Base-by-base conservation (phyloP, 1,140 invertebrate species). In the Heliconius hermathena region DNA sequence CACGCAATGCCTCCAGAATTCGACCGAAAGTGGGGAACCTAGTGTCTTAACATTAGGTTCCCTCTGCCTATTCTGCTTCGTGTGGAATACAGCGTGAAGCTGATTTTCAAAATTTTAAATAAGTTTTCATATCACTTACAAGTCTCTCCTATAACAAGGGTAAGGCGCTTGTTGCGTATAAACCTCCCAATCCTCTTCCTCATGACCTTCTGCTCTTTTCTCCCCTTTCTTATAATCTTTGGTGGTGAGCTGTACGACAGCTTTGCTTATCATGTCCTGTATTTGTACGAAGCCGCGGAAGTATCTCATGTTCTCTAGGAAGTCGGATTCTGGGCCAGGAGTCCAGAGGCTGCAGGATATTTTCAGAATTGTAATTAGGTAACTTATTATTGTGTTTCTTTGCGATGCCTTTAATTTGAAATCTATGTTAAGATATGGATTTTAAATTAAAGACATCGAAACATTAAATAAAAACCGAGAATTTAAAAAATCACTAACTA, bases 121-220 rank as follows among this genome's bases (percentile, higher is more conserved):
- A 52, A 71, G 36, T 60, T 13, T 26, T 66, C 11, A 29, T 33
- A 70, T 46, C 76, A 95, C 96, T 95, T 82, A 97, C 96, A 95
- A 95, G 83, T 96, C 95, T n/a, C 94, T 93, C 79, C 94, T 95
- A 88, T 96, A 96, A 73, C 96, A 96, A 3, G 96, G 96, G 90
- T 97, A 96, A 2, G 96, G 96, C 87, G 96, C 96, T 82, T 97
- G 96, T 86, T 96, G 96, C 0, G 95, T 96, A 57, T 96, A 93
- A 41, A 96, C 95, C 13, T 91, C 94, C 95, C 96, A 96, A 18
- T 95, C 87, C 0, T 54, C 79, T 20, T 86, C 81, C 16, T 87
- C 84, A 8, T 85, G 87, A 16, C 20, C 29, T 36, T 52, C 29
- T 20, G 89, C 86, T 73, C 89, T 82, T 77, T 89, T 89, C 38